Conservation (phyloP, 2,888 invertebrate species). For the Actias luna region DNA sequence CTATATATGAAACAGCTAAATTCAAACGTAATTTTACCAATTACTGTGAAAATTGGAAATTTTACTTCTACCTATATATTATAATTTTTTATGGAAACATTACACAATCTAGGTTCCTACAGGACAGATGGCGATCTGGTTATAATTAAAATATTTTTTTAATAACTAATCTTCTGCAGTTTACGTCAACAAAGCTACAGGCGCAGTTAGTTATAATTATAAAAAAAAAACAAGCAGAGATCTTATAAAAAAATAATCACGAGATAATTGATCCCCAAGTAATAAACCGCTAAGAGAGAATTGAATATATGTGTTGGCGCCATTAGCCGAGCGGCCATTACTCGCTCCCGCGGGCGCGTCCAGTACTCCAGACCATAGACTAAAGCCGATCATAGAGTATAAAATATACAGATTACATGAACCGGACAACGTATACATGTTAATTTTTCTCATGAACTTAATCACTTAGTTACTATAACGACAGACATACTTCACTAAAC, state of each 20-base stretch:
- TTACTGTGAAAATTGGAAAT: no score
- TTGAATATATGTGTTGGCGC: slow-evolving; percentile 67
- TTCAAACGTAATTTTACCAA: no score
- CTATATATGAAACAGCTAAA: no score
- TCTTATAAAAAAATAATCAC: slow-evolving; percentile 22
- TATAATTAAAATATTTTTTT: no score
- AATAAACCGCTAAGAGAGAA: slow-evolving; percentile 50
- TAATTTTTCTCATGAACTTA: not conserved
- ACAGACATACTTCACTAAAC: no score
- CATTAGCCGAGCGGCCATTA: slow-evolving; percentile 58
- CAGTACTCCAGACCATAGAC: slow-evolving; percentile 35
- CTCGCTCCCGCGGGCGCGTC: slow-evolving; percentile 51
- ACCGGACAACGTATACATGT: not conserved
- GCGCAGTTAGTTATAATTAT: no score
- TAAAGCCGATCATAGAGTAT: slow-evolving; percentile 50
- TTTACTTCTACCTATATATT: no score
- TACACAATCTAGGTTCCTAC: no score
- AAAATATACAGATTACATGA: not conserved
- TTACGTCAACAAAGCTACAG: no score
- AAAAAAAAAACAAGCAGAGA: not conserved
- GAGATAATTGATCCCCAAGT: slow-evolving; percentile 45
- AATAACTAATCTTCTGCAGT: no score
- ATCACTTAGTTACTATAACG: slow-evolving; percentile 7
- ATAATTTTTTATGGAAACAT: no score
- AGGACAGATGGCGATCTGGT: no score